These are phyloP conservation scores for Euborellia annulipes DNA, from an alignment of 1,140 invertebrate genomes.

Conservation along the genomic window DNA sequence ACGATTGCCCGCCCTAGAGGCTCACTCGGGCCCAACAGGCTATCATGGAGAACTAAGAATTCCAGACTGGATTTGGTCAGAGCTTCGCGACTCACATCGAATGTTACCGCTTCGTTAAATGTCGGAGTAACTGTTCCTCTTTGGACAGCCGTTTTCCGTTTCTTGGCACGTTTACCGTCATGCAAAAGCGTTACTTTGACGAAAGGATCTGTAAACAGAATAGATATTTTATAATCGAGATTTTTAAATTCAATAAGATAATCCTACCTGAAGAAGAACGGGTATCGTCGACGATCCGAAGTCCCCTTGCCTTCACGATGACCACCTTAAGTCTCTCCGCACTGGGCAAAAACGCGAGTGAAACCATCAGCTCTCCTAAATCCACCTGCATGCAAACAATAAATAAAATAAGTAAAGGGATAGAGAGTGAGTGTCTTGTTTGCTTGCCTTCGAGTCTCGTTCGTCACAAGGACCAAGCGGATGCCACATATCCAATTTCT, in stretches of 20 bases:
- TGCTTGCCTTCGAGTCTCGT: constrained; percentile 31
- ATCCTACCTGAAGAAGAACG: constrained; percentile 29
- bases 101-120: constrained; percentile 75
- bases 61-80: constrained; percentile 34
- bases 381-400: constrained; percentile 21
- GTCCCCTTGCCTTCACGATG: constrained; percentile 61
- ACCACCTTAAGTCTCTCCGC: constrained; percentile 66
- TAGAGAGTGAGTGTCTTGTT: no score
- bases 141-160: constrained; percentile 79
- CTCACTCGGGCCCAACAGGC: constrained; percentile 33
- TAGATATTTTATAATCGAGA: neutral
- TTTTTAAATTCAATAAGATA: constrained; percentile 3
- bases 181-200: constrained; percentile 69
- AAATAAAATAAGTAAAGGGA: no score
- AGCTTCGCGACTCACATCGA: constrained; percentile 50
- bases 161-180: constrained; percentile 62
- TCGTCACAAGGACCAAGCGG: constrained; percentile 27
- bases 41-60: constrained; percentile 35
- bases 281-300: constrained; percentile 40
- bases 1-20: constrained; percentile 33
- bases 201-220: constrained; percentile 47
- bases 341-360: constrained; percentile 60
- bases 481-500: constrained; percentile 29
- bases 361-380: constrained; percentile 65
- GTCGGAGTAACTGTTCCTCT: constrained; percentile 70